Evolutionary conservation across 2,888 invertebrate species (phyloP).

Genomic region (Eudasyphora cyanicolor): DNA sequence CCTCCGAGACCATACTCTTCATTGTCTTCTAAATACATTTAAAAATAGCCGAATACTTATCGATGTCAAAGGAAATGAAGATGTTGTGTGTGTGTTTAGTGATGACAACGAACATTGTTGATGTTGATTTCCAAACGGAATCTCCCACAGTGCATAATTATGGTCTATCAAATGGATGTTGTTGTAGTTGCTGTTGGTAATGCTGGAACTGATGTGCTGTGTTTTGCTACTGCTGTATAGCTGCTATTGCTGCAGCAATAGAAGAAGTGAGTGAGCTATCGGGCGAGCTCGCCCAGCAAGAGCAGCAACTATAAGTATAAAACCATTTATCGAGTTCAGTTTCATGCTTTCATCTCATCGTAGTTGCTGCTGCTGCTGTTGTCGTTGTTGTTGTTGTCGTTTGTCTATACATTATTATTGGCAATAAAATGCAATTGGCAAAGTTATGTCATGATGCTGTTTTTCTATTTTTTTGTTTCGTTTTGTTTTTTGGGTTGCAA

Average conservation of each 20-base stretch:
- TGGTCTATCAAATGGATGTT: constrained; percentile 40
- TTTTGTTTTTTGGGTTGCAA: constrained; percentile 38
- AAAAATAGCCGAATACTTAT: too few relatives aligned
- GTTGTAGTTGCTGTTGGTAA: constrained; percentile 23
- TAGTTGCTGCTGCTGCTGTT: neutral
- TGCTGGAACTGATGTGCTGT: constrained; percentile 29
- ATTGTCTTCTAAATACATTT: neutral
- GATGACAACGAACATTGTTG: neutral
- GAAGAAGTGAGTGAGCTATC: too few relatives aligned
- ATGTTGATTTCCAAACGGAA: constrained; percentile 4
- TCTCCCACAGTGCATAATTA: constrained; percentile 58
- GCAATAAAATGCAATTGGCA: constrained; percentile 66
- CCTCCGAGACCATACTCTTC: too few relatives aligned
- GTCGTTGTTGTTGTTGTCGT: neutral
- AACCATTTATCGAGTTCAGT: constrained; percentile 59
- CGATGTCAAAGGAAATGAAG: constrained; percentile 15
- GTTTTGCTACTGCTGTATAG: neutral
- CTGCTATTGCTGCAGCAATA: too few relatives aligned
- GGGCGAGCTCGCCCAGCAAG: too few relatives aligned
- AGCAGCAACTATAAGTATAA: constrained; percentile 20
- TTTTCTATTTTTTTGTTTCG: constrained; percentile 58
- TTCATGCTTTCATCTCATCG: constrained; percentile 44
- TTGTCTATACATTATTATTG: constrained; percentile 55
- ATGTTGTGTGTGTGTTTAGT: neutral
- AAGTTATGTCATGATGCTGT: constrained; percentile 60